Percentiles rank a stretch among this genome's conserved stretches.
Conservation (phyloP, 2,888 invertebrate species). For the Tolmerus cingulatus region DNA sequence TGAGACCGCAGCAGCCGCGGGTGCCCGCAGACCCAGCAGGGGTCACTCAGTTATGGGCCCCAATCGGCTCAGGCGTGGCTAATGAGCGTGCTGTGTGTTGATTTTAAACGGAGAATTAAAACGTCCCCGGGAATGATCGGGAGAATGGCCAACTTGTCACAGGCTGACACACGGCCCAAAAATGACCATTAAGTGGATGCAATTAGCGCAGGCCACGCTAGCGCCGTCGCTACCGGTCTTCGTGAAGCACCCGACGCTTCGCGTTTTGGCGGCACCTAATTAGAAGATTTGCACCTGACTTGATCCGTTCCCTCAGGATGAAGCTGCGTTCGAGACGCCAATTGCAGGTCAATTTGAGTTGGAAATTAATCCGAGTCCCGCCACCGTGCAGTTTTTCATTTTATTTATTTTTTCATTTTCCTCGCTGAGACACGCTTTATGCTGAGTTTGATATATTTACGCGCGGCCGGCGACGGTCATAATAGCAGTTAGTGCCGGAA, state of each 20-base stretch:
- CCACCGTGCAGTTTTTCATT: not conserved
- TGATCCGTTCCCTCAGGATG: not conserved
- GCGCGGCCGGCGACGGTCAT: not conserved
- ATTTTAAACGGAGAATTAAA: conserved; percentile 14
- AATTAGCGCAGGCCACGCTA: conserved; percentile 31
- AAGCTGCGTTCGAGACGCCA: not conserved
- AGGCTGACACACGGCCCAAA: not conserved
- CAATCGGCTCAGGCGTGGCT: conserved; percentile 28
- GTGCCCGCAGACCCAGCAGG: conserved; percentile 30
- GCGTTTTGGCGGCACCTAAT: not conserved
- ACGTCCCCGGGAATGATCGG: not conserved
- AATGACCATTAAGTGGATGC: conserved; percentile 23
- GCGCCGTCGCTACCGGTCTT: not conserved
- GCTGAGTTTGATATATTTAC: not conserved
- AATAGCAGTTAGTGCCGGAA: not conserved
- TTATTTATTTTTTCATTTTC: not conserved
- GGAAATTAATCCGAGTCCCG: not conserved
- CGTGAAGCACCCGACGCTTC: not conserved
- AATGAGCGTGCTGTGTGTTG: conserved; percentile 17
- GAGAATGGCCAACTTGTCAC: not conserved
- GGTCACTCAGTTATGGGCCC: conserved; percentile 18
- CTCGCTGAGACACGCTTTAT: not conserved
- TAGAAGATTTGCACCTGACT: not conserved
- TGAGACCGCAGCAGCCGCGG: conserved; percentile 20
- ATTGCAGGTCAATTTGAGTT: not conserved